These are phyloP conservation scores for Nasonia giraulti DNA, from an alignment of 1,140 invertebrate species.

Conservation along the genomic window DNA sequence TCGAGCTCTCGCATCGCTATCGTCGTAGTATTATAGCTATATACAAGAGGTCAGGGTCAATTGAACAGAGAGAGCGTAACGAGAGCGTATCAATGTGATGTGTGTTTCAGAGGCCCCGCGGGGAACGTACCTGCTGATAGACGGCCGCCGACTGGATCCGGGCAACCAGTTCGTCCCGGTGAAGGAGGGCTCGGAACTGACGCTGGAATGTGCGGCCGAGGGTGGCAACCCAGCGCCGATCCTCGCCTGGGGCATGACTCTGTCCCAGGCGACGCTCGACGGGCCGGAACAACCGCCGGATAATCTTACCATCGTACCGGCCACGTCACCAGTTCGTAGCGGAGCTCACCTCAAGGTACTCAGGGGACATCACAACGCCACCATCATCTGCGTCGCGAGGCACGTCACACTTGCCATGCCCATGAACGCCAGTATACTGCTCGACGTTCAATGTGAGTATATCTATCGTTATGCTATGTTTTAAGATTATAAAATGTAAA, in stretches of 20 bases:
- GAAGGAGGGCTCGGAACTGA: conserved; percentile 85
- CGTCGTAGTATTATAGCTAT: background rate
- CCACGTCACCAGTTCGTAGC: conserved; percentile 76
- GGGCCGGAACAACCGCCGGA: conserved; percentile 75
- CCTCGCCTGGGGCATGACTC: conserved; percentile 82
- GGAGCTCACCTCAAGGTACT: conserved; percentile 81
- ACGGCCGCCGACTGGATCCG: conserved; percentile 85
- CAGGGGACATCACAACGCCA: conserved; percentile 84
- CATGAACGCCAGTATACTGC: conserved; percentile 82
- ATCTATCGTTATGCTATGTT: background rate
- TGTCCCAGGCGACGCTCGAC: conserved; percentile 75
- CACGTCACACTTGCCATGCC: conserved; percentile 81
- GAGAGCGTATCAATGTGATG: background rate
- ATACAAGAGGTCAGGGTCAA: background rate
- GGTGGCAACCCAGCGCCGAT: conserved; percentile 86
- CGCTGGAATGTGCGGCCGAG: conserved; percentile 87
- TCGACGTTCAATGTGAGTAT: conserved; percentile 89
- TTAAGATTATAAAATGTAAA: too few species aligned
- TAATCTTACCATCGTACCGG: conserved; percentile 70
- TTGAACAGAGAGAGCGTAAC: background rate
- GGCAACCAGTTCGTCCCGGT: conserved; percentile 89
- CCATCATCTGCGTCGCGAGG: conserved; percentile 82
- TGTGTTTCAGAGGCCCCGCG: conserved; percentile 82
- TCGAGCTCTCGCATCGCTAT: too few species aligned
- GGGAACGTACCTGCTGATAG: conserved; percentile 86